Evolutionary conservation across 1,140 invertebrate genomes (phyloP).

Genomic region (Tetramorium alpestre): DNA sequence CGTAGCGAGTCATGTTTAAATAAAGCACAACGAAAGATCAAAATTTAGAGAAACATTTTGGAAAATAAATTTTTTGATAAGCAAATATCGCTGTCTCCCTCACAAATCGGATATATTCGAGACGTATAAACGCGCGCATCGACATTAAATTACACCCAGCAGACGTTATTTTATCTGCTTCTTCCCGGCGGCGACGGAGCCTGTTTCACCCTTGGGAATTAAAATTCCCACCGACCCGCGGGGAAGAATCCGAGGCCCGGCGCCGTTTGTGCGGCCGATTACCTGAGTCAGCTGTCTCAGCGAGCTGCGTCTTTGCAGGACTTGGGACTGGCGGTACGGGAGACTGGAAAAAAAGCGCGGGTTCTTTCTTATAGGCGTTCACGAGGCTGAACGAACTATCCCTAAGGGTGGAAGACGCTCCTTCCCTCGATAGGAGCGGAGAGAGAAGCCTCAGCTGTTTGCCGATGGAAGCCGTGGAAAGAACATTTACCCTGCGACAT

Average conservation of each 20-base stretch:
- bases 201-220: slow-evolving; percentile 39
- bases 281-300: slow-evolving; percentile 76
- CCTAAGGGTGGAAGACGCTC: slow-evolving; percentile 72
- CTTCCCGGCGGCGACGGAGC: slow-evolving; percentile 27
- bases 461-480: slow-evolving; percentile 81
- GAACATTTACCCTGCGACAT: slow-evolving; percentile 8
- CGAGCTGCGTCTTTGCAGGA: neutral
- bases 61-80: neutral
- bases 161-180: slow-evolving; percentile 52
- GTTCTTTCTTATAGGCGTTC: slow-evolving; percentile 1
- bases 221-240: slow-evolving; percentile 45
- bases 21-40: neutral
- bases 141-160: slow-evolving; percentile 45
- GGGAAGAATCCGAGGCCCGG: neutral
- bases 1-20: neutral
- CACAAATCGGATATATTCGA: slow-evolving; percentile 1
- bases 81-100: neutral
- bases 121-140: neutral
- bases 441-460: slow-evolving; percentile 84
- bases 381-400: slow-evolving; percentile 62
- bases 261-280: slow-evolving; percentile 46
- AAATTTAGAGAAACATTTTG: neutral
- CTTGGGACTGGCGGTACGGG: neutral
- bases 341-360: slow-evolving; percentile 7
- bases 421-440: slow-evolving; percentile 63